Evolutionary conservation across 2,797 vertebrate genomes (phyloP).

Genomic region (Danio choprae): DNA sequence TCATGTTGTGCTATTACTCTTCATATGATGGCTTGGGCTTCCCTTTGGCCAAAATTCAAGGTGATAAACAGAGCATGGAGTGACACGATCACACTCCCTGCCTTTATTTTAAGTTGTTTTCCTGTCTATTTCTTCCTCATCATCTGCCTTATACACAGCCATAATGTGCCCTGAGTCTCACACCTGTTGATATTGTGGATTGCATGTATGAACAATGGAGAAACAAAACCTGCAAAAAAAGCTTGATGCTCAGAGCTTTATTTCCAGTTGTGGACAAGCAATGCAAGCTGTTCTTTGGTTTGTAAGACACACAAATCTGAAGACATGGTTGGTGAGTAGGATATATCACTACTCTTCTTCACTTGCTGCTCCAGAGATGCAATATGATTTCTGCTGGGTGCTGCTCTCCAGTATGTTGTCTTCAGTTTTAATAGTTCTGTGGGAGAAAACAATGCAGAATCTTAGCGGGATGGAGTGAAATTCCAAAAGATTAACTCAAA

Average conservation of each 20-base stretch:
- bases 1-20: conserved; percentile 61
- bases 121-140: conserved; percentile 13
- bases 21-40: conserved; percentile 67
- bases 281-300: conserved; percentile 62
- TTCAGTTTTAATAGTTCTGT: conserved; percentile 78
- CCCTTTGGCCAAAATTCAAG: conserved; percentile 28
- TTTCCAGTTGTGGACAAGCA: conserved; percentile 65
- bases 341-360: conserved; percentile 70
- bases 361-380: conserved; percentile 76
- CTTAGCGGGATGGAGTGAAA: not conserved
- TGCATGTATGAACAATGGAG: not conserved
- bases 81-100: conserved; percentile 4
- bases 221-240: conserved; percentile 58
- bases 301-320: conserved; percentile 69
- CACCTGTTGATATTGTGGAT: conserved; percentile 21
- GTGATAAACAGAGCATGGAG: conserved; percentile 20
- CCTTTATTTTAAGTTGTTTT: conserved; percentile 6
- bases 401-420: conserved; percentile 75
- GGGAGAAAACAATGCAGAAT: not conserved
- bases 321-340: conserved; percentile 57
- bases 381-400: conserved; percentile 76
- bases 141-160: not conserved
- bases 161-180: not conserved
- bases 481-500: not conserved
- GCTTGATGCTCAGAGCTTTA: conserved; percentile 78